Evolutionary conservation across 2,888 invertebrate genomes (phyloP).

Genomic region (Lymantria monacha): DNA sequence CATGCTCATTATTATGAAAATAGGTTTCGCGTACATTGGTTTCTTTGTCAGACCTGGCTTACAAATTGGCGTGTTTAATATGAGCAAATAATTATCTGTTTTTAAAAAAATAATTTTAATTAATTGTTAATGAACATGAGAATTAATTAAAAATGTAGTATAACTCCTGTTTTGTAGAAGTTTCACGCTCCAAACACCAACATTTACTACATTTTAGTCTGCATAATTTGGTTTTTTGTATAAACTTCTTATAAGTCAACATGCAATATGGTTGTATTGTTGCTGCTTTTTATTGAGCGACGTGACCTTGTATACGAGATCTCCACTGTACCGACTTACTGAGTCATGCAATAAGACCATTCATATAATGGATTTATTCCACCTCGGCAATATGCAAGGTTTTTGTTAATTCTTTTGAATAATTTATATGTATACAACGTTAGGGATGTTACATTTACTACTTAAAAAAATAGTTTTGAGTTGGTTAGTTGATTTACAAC

Average conservation of each 20-base stretch:
- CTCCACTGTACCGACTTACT: slow-evolving; percentile 25
- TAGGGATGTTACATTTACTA: slow-evolving; percentile 3
- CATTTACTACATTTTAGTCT: neutral
- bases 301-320: slow-evolving; percentile 34
- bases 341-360: slow-evolving; percentile 49
- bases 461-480: too few species aligned
- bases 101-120: too few species aligned
- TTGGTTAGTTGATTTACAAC: too few species aligned
- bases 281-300: slow-evolving; percentile 21
- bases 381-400: slow-evolving; percentile 51
- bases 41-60: too few species aligned
- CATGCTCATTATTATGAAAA: too few species aligned
- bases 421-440: slow-evolving; percentile 6
- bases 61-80: too few species aligned
- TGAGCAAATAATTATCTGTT: too few species aligned
- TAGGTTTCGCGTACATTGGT: too few species aligned
- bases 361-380: slow-evolving; percentile 46
- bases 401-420: slow-evolving; percentile 27
- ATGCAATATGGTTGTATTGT: slow-evolving; percentile 14
- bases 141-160: too few species aligned
- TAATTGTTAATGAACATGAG: too few species aligned
- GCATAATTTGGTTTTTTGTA: neutral
- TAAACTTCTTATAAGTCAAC: slow-evolving; percentile 4
- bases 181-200: neutral
- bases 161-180: too few species aligned